Conservation (phyloP, 1,140 invertebrate genomes). For the Zaprionus kolodkinae region DNA sequence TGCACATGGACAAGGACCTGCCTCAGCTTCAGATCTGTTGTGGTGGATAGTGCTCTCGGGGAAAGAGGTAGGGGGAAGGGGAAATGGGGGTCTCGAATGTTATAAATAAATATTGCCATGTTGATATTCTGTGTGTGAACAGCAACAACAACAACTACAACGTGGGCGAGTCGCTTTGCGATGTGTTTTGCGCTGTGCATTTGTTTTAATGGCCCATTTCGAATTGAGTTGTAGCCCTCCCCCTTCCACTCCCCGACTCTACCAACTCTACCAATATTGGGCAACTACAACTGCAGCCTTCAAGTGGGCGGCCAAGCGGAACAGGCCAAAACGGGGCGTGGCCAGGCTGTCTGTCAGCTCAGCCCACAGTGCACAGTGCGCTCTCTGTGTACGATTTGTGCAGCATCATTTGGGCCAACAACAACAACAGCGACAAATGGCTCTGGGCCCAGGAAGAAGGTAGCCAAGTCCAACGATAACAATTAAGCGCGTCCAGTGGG, state of each 20-base stretch:
- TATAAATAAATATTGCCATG: conserved; percentile 79
- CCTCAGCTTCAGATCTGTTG: not conserved
- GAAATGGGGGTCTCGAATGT: conserved; percentile 46
- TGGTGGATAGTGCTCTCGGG: not conserved
- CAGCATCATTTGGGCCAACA: conserved; percentile 66
- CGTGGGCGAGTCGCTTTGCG: conserved; percentile 53
- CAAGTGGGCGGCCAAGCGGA: conserved; percentile 56
- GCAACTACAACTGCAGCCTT: conserved; percentile 23
- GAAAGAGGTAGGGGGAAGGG: conserved; percentile 42
- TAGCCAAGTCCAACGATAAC: conserved; percentile 4
- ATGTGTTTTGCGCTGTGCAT: conserved; percentile 59
- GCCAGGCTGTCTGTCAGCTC: not conserved
- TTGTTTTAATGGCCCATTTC: conserved; percentile 79
- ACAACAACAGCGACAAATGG: not conserved
- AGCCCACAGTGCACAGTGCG: conserved; percentile 55
- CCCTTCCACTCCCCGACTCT: too few relatives aligned
- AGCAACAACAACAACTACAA: conserved; percentile 27
- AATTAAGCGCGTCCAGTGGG: conserved; percentile 43
- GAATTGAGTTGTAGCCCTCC: conserved; percentile 65
- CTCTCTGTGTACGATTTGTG: too few relatives aligned
- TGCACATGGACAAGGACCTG: conserved; percentile 56
- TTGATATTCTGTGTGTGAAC: conserved; percentile 66
- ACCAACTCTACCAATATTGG: conserved; percentile 21
- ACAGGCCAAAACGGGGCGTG: conserved; percentile 2
- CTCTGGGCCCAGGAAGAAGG: conserved; percentile 27